These are phyloP conservation scores for Myrmophylax atrothorax DNA, from an alignment of 2,113 vertebrate species.

Conservation along the genomic window DNA sequence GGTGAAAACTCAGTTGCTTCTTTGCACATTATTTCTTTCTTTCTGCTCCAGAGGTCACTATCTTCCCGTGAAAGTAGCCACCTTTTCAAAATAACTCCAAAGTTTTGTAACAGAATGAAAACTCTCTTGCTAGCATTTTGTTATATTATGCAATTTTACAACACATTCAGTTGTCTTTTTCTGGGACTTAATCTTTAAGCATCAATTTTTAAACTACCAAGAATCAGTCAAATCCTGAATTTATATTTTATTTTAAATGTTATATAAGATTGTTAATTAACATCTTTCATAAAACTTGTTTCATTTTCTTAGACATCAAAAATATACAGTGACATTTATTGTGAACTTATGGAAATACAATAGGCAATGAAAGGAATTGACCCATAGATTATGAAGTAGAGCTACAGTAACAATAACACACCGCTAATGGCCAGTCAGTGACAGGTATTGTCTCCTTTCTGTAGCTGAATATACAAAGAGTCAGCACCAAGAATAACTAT, in stretches of 20 bases:
- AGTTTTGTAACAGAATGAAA: background rate
- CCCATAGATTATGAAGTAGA: background rate
- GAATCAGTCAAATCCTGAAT: background rate
- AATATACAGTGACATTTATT: background rate
- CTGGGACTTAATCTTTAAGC: background rate
- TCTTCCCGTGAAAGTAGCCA: slow-evolving; percentile 52
- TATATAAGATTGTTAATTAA: background rate
- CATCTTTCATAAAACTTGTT: background rate
- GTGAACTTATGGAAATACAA: slow-evolving; percentile 36
- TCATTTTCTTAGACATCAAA: slow-evolving; percentile 55
- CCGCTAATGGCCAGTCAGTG: background rate
- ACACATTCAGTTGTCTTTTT: background rate
- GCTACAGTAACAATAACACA: background rate
- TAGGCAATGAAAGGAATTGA: background rate
- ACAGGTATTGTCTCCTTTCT: background rate
- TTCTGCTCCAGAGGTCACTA: slow-evolving; percentile 69
- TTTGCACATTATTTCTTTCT: slow-evolving; percentile 45
- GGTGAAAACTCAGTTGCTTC: background rate
- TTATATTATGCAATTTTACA: background rate
- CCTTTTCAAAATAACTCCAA: background rate
- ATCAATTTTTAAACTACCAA: background rate
- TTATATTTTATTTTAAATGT: background rate
- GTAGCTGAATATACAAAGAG: background rate
- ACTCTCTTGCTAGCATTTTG: background rate
- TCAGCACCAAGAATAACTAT: background rate